phyloP scores from a whole-genome alignment of 2,888 invertebrate species.

The Caenorhabditis afra region DNA sequence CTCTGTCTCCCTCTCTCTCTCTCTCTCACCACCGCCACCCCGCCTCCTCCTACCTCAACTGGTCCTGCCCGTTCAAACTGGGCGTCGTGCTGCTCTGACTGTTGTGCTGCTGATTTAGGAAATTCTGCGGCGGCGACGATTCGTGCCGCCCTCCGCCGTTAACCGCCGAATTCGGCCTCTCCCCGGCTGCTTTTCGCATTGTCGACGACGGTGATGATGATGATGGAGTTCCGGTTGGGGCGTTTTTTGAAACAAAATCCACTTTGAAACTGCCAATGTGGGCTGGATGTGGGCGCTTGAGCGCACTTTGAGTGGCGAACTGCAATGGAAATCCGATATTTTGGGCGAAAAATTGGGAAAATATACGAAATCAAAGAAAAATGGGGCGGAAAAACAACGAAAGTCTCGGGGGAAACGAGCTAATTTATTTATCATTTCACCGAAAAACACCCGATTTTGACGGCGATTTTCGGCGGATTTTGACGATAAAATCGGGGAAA shows the following conservation, averaged over 20 bases:
- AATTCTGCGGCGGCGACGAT: conserved; percentile 15
- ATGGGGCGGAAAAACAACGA: neutral
- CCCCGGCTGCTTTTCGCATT: conserved; percentile 35
- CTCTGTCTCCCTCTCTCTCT: too few relatives aligned
- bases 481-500: neutral
- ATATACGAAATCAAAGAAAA: neutral
- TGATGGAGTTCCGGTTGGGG: too few relatives aligned
- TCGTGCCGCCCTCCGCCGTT: conserved; percentile 43
- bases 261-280: too few relatives aligned
- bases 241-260: too few relatives aligned
- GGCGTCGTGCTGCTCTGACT: conserved; percentile 42
- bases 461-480: conserved; percentile 9
- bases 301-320: too few relatives aligned
- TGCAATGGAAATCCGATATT: too few relatives aligned
- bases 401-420: neutral
- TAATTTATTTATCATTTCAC: neutral
- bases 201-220: too few relatives aligned
- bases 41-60: conserved; percentile 20
- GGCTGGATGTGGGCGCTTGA: too few relatives aligned
- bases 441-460: neutral
- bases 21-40: too few relatives aligned
- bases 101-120: neutral
- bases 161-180: conserved; percentile 42
- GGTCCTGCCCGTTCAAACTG: conserved; percentile 50
- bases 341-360: too few relatives aligned